A percentile compares a stretch with the other conserved stretches of the same genome.
Conservation (phyloP, 1,140 invertebrate species). For the Hyphantria cunea region DNA sequence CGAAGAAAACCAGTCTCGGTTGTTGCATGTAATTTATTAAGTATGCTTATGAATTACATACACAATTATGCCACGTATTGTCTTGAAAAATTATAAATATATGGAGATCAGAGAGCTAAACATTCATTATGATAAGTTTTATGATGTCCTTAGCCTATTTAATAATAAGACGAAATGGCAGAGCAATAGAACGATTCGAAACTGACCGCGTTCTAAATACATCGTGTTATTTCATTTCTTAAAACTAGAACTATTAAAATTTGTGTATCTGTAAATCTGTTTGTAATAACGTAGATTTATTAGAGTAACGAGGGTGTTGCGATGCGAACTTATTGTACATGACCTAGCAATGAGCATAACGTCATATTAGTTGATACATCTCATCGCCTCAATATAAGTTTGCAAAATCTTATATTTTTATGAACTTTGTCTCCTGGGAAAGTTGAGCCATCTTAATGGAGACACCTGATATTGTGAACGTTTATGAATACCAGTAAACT, state of each 20-base stretch:
- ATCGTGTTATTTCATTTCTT: conserved; percentile 21
- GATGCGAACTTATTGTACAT: too few species aligned
- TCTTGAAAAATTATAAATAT: background rate
- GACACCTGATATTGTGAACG: too few species aligned
- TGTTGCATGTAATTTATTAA: conserved; percentile 8
- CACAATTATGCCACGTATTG: conserved; percentile 17
- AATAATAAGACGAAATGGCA: conserved; percentile 24
- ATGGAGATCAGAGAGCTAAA: too few species aligned
- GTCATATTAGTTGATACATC: too few species aligned
- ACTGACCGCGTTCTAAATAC: conserved; percentile 29
- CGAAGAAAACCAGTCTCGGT: conserved; percentile 46
- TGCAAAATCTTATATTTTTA: too few species aligned
- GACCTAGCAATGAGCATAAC: too few species aligned
- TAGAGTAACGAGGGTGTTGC: too few species aligned
- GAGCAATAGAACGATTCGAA: conserved; percentile 14
- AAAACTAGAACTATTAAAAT: conserved; percentile 21
- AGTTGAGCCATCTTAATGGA: too few species aligned
- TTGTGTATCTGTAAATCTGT: conserved; percentile 16
- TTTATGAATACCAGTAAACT: too few species aligned
- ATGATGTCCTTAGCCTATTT: conserved; percentile 27
- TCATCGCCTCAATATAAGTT: too few species aligned
- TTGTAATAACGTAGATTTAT: conserved; percentile 15
- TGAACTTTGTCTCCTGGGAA: too few species aligned
- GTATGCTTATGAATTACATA: conserved; percentile 32
- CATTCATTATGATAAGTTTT: conserved; percentile 14